Evolutionary conservation across 2,113 vertebrate genomes (phyloP).

Genomic region (Oncorhynchus keta): DNA sequence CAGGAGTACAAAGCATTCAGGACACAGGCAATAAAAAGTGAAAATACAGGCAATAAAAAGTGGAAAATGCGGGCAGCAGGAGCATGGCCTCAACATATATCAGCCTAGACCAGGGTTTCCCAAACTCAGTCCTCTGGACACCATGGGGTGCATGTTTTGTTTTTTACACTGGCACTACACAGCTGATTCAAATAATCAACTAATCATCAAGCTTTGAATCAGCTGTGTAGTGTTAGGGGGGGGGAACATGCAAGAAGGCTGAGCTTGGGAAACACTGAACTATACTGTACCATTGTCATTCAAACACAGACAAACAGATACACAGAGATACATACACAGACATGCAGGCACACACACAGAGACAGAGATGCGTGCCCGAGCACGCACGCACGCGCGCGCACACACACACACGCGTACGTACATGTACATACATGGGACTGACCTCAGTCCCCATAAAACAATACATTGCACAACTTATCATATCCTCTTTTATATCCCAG

Average conservation of each 20-base stretch:
- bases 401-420: not conserved
- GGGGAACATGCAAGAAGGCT: too few relatives aligned
- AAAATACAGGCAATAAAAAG: not conserved
- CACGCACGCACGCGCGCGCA: too few relatives aligned
- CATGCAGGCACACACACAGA: not conserved
- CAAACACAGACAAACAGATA: conserved; percentile 2
- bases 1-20: conserved; percentile 1
- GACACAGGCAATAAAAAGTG: not conserved
- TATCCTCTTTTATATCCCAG: conserved; percentile 7
- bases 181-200: too few relatives aligned
- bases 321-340: not conserved
- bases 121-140: too few relatives aligned
- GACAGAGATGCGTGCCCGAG: not conserved
- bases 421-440: not conserved
- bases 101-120: too few relatives aligned
- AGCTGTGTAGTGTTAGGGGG: too few relatives aligned
- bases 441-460: conserved; percentile 16
- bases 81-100: not conserved
- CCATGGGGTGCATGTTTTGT: too few relatives aligned
- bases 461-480: not conserved
- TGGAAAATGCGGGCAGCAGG: not conserved
- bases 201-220: too few relatives aligned
- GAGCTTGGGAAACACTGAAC: too few relatives aligned
- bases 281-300: too few relatives aligned
- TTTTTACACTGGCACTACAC: too few relatives aligned